Base-by-base conservation (phyloP, 2,888 invertebrate genomes). In the Penaeus monodon region DNA sequence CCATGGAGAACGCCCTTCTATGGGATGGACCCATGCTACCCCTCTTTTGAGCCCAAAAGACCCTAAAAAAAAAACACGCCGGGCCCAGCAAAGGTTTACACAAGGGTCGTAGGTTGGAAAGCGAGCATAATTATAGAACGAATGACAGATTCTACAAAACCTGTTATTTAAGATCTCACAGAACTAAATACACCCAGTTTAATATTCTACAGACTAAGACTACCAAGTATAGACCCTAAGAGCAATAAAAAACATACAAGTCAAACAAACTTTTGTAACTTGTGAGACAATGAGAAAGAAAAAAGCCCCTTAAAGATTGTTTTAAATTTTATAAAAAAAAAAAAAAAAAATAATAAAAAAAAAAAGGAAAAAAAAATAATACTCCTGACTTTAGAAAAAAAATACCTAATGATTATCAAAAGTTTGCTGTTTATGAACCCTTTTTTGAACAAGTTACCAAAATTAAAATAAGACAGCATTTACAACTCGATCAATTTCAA, bases 31-130 rank as follows among this genome's bases (percentile, higher is more conserved):
- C 82, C 82, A 85, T 80, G 85, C n/a, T 80, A 73, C 79, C 73
- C 70, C 73, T 73, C n/a, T n/a, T 44, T 66, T n/a, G 81, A 82
- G 14, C 27, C 33, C 57, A n/a, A 70, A 7, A 27, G 33, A 73
- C 82, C 82, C 73, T 82, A n/a, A n/a, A 74, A 24, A 82, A 85
- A 70, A 80, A n/a, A 82, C 63, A 84, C 66, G 74, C 80, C 85
- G 80, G 79, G 49, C 74, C 82, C 70, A 8, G 57, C 57, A 44
- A 79, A 65, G 66, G 44, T 66, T 73, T 49, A 73, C n/a, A 82
- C 57, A 33, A 57, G 57, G 73, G 82, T 33, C 70, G n/a, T 24
- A 73, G 44, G 49, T 63, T 29, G 74, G 82, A 82, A 44, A 73
- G 73, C 82, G 27, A 82, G 63, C n/a, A n/a, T 57, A 44, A 29